Conservation (phyloP, 2,113 vertebrate species). For the Crotalus viridis region DNA sequence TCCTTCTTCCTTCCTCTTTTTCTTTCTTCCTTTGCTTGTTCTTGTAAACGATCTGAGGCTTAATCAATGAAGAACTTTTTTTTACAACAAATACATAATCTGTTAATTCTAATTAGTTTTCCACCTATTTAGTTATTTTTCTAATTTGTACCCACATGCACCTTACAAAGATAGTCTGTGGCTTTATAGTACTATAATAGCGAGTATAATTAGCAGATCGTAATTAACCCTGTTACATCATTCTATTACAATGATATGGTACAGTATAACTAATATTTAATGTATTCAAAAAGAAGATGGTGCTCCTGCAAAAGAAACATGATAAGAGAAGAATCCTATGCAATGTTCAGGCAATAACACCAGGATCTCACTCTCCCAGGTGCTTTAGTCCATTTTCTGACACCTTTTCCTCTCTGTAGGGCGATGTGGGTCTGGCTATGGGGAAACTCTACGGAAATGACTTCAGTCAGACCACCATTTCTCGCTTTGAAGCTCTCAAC, state of each 20-base stretch:
- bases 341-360: background rate
- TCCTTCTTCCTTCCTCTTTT: background rate
- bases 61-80: background rate
- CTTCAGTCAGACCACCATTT: constrained; percentile 98
- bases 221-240: background rate
- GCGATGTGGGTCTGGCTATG: constrained; percentile 95
- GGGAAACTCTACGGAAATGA: constrained; percentile 98
- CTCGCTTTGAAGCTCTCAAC: constrained; percentile 95
- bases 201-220: background rate
- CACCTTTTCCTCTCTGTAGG: constrained; percentile 67
- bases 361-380: background rate
- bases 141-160: background rate
- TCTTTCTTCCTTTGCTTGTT: background rate
- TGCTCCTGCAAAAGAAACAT: background rate
- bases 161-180: background rate
- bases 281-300: background rate
- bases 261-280: background rate
- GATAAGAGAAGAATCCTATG: background rate
- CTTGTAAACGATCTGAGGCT: background rate
- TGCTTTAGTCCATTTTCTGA: background rate
- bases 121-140: background rate
- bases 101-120: background rate
- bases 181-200: background rate
- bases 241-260: background rate
- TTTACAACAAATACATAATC: background rate